Percentiles rank a stretch among this genome's conserved stretches.
phyloP scores from a whole-genome alignment of 2,797 vertebrate species.

The Nothura maculosa region DNA sequence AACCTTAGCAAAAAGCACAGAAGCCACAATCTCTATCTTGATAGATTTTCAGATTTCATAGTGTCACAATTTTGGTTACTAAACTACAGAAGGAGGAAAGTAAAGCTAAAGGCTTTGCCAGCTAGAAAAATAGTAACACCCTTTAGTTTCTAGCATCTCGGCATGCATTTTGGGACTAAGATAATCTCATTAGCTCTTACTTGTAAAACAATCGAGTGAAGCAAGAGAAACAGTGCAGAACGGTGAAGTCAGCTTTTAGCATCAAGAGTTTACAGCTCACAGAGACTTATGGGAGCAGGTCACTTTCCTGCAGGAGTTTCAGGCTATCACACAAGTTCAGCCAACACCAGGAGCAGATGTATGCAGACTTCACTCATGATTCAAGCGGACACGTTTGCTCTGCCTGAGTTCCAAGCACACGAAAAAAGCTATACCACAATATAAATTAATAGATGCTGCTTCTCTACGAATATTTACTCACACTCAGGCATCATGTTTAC shows the following conservation, averaged over 20 bases:
- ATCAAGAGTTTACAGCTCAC: not conserved
- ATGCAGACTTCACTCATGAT: not conserved
- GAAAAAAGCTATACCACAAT: not conserved
- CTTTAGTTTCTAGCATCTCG: constrained; percentile 18
- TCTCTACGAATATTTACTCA: not conserved
- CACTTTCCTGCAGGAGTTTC: fast-evolving
- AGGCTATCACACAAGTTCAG: not conserved
- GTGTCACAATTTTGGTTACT: not conserved
- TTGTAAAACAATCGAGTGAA: not conserved
- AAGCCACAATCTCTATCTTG: not conserved
- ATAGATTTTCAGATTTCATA: not conserved
- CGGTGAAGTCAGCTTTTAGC: not conserved
- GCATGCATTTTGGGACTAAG: not conserved
- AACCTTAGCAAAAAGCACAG: not conserved
- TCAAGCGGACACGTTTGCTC: not conserved
- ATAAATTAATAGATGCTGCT: not conserved
- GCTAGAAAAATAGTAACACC: not conserved
- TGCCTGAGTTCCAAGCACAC: not conserved
- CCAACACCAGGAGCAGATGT: not conserved
- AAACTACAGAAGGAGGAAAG: not conserved
- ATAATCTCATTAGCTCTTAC: constrained; percentile 17
- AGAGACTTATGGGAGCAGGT: not conserved
- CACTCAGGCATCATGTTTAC: not conserved
- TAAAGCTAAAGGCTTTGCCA: not conserved
- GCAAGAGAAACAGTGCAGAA: not conserved